Conservation (phyloP, 2,113 vertebrate species). For the Pangasianodon hypophthalmus region DNA sequence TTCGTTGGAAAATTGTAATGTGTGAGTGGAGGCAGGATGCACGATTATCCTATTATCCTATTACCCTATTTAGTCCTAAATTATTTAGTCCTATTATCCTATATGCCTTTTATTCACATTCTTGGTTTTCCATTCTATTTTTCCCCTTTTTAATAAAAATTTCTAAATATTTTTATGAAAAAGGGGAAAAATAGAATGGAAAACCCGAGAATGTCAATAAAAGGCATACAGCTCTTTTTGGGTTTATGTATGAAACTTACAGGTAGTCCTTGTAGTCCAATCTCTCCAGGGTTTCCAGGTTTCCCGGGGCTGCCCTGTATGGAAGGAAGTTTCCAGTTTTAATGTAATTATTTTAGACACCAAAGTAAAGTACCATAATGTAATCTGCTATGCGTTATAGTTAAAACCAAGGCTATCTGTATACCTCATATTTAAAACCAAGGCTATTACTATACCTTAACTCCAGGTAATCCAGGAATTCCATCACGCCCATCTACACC, state of each 20-base stretch:
- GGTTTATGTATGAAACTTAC: slow-evolving; percentile 78
- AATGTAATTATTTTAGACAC: not conserved
- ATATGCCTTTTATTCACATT: no score
- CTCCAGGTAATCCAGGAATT: slow-evolving; percentile 93
- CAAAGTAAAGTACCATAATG: not conserved
- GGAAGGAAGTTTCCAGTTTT: not conserved
- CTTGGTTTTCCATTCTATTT: no score
- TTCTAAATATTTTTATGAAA: not conserved
- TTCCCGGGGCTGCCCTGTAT: slow-evolving; percentile 86
- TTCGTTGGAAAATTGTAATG: no score
- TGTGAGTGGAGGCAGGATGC: no score
- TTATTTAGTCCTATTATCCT: no score
- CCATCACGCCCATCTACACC: slow-evolving; percentile 90
- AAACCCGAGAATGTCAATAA: not conserved
- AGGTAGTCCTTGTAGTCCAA: slow-evolving; percentile 88
- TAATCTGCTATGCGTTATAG: not conserved
- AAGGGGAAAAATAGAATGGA: not conserved
- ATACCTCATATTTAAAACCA: slow-evolving; percentile 77
- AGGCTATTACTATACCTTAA: slow-evolving; percentile 79
- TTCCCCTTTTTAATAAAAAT: no score
- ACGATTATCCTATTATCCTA: no score
- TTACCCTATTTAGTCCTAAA: not conserved
- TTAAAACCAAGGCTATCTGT: not conserved
- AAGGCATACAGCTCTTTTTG: not conserved
- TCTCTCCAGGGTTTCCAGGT: slow-evolving; percentile 86